Conservation (phyloP, 2,113 vertebrate species). For the Chionodraco myersi region DNA sequence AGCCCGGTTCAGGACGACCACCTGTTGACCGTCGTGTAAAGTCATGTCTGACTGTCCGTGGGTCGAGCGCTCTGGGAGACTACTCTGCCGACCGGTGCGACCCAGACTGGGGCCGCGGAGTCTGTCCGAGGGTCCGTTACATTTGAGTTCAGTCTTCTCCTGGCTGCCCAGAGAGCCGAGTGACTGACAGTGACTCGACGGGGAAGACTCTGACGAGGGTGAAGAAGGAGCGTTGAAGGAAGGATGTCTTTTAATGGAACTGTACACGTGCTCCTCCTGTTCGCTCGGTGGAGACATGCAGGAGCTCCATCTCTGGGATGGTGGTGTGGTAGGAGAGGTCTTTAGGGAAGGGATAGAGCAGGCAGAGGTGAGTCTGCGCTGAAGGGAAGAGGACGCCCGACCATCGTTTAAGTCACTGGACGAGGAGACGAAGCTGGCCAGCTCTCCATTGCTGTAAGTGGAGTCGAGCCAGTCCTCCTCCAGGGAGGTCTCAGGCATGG, state of each 20-base stretch:
- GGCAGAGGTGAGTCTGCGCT: conserved; percentile 80
- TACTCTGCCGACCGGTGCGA: conserved; percentile 78
- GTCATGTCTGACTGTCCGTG: conserved; percentile 88
- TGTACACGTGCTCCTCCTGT: conserved; percentile 88
- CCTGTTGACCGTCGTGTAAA: conserved; percentile 94
- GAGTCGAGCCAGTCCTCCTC: conserved; percentile 92
- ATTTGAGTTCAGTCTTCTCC: conserved; percentile 70
- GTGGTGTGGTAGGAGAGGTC: conserved; percentile 75
- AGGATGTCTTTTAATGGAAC: conserved; percentile 83
- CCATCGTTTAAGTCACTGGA: conserved; percentile 71
- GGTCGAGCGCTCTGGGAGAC: conserved; percentile 80
- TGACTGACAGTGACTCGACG: conserved; percentile 85
- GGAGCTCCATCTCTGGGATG: conserved; percentile 87
- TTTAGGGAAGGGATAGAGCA: conserved; percentile 90
- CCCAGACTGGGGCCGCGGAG: conserved; percentile 54
- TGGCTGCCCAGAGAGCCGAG: conserved; percentile 84
- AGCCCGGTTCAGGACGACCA: conserved; percentile 88
- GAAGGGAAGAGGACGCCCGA: conserved; percentile 66
- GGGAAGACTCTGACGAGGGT: conserved; percentile 75
- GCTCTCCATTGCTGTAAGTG: conserved; percentile 92
- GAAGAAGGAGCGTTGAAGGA: conserved; percentile 78
- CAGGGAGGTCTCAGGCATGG: conserved; percentile 78
- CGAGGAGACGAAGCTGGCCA: conserved; percentile 86
- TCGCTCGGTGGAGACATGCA: conserved; percentile 87
- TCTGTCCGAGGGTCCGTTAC: conserved; percentile 61